Evolutionary conservation across 2,888 invertebrate genomes (phyloP), one percentile per base, ranked within the genome.

Genomic region (Thelaira solivaga): DNA sequence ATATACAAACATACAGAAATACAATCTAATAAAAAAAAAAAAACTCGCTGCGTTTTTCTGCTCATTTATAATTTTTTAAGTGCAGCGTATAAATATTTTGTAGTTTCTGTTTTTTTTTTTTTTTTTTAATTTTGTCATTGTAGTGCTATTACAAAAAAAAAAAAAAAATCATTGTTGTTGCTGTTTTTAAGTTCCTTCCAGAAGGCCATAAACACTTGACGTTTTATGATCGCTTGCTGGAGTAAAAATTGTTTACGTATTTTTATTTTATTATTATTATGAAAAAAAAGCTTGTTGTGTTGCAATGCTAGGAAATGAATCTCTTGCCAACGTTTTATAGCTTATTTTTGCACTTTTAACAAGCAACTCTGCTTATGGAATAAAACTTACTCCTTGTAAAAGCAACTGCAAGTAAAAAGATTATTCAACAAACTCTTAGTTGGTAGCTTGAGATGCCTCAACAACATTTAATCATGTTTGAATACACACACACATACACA

Each of bases 121-220:
- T 11, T 47, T 34, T 4, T 24, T 8, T n/a, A 41, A 45, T 67
- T 47, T 45, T 8, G 2, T 31, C 26, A n/a, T 65, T 65, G 11
- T n/a, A 2, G n/a, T 67, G 20, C 41, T 59, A 47, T 41, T 71
- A 41, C 36, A 20, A 51, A 29, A 57, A 64, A 73, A 55, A 62
- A 41, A 34, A 20, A 51, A 29, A 57, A 64, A 73, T 47, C 57
- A 31, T 43, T 22, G 34, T 10, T 43, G 57, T 18, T 26, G 2
- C 29, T 13, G 7, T 16, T n/a, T 36, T 13, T 36, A 6, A 2
- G 36, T 43, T 67, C 67, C 29, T 62, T 61, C 61, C 67, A 61
- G 74, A 68, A 75, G 64, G 74, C 64, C 47, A 74, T 78, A 78
- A 78, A 78, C 78, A 78, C 78, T 78, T 78, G 73, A 74, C 64